phyloP scores from a whole-genome alignment of 2,797 vertebrate species.

The Pseudochaenichthys georgianus region DNA sequence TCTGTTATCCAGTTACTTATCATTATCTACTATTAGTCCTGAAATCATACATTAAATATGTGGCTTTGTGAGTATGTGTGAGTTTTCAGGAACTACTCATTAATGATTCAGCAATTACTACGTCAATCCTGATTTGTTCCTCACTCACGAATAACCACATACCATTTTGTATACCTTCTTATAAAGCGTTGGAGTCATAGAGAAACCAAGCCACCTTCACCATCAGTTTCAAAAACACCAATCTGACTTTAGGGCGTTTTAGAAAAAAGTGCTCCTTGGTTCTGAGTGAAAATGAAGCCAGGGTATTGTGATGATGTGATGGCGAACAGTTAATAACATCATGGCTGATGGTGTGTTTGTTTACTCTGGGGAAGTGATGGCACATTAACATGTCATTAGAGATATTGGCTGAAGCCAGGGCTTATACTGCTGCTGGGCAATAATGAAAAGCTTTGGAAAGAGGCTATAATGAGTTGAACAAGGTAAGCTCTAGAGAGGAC shows the following conservation, averaged over 20 bases:
- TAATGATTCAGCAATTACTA: background rate
- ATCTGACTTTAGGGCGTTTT: background rate
- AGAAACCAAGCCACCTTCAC: constrained; percentile 3
- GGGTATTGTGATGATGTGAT: constrained; percentile 1
- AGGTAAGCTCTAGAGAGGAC: constrained; percentile 46
- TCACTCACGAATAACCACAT: background rate
- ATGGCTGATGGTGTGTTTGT: constrained; percentile 59
- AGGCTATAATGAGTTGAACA: constrained; percentile 64
- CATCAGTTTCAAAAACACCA: constrained; percentile 14
- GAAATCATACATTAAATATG: background rate
- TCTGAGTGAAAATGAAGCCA: constrained; percentile 27
- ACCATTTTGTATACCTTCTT: background rate
- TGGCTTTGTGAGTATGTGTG: no score
- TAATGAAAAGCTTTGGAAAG: constrained; percentile 70
- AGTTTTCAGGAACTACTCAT: background rate
- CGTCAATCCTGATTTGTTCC: background rate
- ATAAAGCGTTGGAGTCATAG: constrained; percentile 13
- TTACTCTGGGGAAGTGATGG: constrained; percentile 53
- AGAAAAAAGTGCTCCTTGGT: constrained; percentile 15
- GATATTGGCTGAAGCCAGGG: constrained; percentile 52
- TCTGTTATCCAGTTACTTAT: background rate
- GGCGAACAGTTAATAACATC: constrained; percentile 45
- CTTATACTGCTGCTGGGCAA: constrained; percentile 29
- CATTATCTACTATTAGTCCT: background rate
- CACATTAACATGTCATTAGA: constrained; percentile 68